Conservation (phyloP, 2,797 vertebrate genomes). For the Leptoclinus maculatus region DNA sequence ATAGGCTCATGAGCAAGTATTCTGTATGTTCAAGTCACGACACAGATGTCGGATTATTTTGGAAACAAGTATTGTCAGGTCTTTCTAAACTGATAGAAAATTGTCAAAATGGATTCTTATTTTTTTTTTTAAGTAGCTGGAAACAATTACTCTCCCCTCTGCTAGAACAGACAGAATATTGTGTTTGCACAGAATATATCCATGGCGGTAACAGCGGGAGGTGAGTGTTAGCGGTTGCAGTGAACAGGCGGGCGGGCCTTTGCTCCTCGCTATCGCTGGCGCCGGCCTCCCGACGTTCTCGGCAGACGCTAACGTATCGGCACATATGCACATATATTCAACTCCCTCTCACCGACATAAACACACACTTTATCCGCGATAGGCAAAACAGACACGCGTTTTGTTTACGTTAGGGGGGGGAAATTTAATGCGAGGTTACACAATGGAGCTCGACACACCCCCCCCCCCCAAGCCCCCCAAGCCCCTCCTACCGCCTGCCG, state of each 20-base stretch:
- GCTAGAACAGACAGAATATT: constrained; percentile 85
- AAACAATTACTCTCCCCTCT: constrained; percentile 78
- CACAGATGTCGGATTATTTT: not conserved
- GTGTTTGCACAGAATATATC: constrained; percentile 87
- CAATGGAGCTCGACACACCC: constrained; percentile 92
- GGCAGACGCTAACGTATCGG: constrained; percentile 23
- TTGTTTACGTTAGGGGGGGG: constrained; percentile 86
- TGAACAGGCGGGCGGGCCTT: constrained; percentile 87
- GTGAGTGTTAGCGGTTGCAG: constrained; percentile 86
- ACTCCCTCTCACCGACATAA: constrained; percentile 56
- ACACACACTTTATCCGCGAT: constrained; percentile 86
- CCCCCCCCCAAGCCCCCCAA: constrained; percentile 77
- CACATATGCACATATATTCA: constrained; percentile 7
- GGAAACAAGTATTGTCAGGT: not conserved
- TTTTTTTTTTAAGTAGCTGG: constrained; percentile 37
- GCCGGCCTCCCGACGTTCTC: constrained; percentile 58
- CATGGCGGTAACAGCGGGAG: constrained; percentile 88
- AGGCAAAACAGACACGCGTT: constrained; percentile 94
- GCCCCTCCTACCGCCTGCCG: constrained; percentile 59
- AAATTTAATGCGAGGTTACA: constrained; percentile 95
- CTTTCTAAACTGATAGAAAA: not conserved
- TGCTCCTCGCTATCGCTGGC: constrained; percentile 92
- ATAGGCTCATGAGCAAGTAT: not conserved
- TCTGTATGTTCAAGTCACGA: not conserved
- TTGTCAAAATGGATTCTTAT: not conserved